phyloP scores from a whole-genome alignment of 2,113 vertebrate genomes.

The Indicator maculatus region DNA sequence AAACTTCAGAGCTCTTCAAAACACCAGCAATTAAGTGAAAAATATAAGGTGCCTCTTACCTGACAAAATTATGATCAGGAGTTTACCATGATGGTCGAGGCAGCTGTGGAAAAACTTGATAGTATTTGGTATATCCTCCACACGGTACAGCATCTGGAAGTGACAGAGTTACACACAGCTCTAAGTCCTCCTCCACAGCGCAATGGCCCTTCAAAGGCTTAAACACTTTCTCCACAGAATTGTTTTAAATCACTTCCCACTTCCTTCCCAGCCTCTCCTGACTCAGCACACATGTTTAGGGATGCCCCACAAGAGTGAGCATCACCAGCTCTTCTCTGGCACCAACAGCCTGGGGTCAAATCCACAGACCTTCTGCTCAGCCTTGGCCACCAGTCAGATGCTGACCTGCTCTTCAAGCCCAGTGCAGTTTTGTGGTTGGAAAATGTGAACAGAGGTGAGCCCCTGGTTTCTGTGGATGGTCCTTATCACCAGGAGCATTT shows the following conservation, averaged over 20 bases:
- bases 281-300: neutral
- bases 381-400: fast-evolving
- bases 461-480: neutral
- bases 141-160: constrained; percentile 80
- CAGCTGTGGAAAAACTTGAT: constrained; percentile 80
- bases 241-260: neutral
- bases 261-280: neutral
- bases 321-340: neutral
- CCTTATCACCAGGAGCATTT: neutral
- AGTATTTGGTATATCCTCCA: constrained; percentile 66
- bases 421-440: neutral
- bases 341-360: neutral
- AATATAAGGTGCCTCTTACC: constrained; percentile 37
- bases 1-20: neutral
- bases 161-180: neutral
- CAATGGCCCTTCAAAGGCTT: neutral
- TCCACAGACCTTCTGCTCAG: neutral
- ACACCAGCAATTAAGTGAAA: neutral
- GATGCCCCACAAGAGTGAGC: neutral
- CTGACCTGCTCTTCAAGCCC: neutral
- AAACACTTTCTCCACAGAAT: neutral
- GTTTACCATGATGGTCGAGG: constrained; percentile 72
- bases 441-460: neutral
- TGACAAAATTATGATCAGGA: constrained; percentile 79
- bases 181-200: neutral